phyloP scores from a whole-genome alignment of 2,888 invertebrate genomes.

The Rhagium mordax region DNA sequence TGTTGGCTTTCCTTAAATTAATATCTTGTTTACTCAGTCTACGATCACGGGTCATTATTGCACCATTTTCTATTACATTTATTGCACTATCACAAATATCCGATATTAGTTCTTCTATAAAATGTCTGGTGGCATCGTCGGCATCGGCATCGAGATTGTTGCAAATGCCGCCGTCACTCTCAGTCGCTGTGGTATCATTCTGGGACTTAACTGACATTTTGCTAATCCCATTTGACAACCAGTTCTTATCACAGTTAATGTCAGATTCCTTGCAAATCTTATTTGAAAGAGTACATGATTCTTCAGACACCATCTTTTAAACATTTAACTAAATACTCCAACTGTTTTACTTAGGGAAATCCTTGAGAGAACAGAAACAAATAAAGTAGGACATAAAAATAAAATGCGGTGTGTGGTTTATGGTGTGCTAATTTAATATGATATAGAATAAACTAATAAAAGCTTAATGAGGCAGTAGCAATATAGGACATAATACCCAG shows the following conservation, averaged over 20 bases:
- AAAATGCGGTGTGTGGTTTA: background rate
- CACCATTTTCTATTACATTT: conserved; percentile 47
- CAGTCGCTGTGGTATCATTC: conserved; percentile 34
- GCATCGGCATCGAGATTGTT: conserved; percentile 33
- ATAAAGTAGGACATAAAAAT: background rate
- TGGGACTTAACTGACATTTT: conserved; percentile 47
- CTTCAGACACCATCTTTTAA: conserved; percentile 52
- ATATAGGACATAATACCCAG: background rate
- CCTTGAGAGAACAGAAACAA: conserved; percentile 9
- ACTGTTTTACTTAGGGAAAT: background rate
- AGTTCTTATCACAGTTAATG: conserved; percentile 46
- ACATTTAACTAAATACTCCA: background rate
- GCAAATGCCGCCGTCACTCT: conserved; percentile 5
- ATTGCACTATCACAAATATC: conserved; percentile 55
- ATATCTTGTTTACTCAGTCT: conserved; percentile 50
- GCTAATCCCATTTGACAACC: conserved; percentile 49
- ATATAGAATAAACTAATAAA: background rate
- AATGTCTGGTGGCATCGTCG: conserved; percentile 41
- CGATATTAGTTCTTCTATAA: conserved; percentile 47
- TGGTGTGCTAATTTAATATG: background rate
- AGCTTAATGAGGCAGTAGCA: background rate
- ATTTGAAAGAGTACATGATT: conserved; percentile 41
- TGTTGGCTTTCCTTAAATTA: conserved; percentile 43
- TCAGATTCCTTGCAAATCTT: conserved; percentile 40
- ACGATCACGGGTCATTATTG: conserved; percentile 51